Percentiles rank a stretch among this genome's conserved stretches.
Evolutionary conservation across 1,140 invertebrate species (phyloP).

Genomic region (Aradophagus sp.): DNA sequence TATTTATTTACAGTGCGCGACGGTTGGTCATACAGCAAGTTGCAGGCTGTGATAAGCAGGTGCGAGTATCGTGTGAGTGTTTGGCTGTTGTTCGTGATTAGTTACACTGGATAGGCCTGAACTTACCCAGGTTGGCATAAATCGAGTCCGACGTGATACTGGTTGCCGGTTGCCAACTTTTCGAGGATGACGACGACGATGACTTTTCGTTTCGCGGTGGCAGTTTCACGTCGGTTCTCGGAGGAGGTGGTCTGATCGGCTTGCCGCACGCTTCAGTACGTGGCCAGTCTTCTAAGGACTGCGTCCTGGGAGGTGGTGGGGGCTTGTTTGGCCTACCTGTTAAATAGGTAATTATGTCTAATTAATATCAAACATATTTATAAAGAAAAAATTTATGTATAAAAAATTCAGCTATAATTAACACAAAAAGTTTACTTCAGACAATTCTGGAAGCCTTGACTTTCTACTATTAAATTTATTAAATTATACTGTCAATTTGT

Average conservation of each 20-base stretch:
- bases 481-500: too few relatives aligned
- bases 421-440: too few relatives aligned
- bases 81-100: constrained; percentile 70
- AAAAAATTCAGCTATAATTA: too few relatives aligned
- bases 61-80: constrained; percentile 71
- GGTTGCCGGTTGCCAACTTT: constrained; percentile 68
- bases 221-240: constrained; percentile 80
- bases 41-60: constrained; percentile 63
- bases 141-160: constrained; percentile 79
- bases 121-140: constrained; percentile 86
- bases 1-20: constrained; percentile 46
- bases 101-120: constrained; percentile 74
- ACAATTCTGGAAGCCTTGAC: too few relatives aligned
- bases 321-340: constrained; percentile 77
- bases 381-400: too few relatives aligned
- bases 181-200: constrained; percentile 55
- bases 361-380: too few relatives aligned
- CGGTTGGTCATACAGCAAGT: constrained; percentile 53
- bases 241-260: constrained; percentile 80
- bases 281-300: constrained; percentile 75
- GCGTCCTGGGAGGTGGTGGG: constrained; percentile 77
- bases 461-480: too few relatives aligned
- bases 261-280: constrained; percentile 70
- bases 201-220: constrained; percentile 64
- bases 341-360: not conserved